These are phyloP conservation scores for Smutsia gigantea DNA, from an alignment of 2,797 vertebrate species.

Conservation along the genomic window DNA sequence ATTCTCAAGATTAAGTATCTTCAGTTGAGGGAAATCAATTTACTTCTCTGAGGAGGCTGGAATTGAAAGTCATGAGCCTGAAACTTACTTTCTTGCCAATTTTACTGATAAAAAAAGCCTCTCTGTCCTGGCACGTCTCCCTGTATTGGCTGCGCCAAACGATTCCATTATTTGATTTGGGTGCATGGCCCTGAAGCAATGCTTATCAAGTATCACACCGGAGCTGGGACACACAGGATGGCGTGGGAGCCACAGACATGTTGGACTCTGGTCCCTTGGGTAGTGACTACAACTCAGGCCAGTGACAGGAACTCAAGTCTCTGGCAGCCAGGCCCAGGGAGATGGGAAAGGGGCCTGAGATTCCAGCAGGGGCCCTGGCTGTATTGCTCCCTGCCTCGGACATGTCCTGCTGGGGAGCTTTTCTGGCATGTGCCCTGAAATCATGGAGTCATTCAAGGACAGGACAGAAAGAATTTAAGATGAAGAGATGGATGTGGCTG, in stretches of 20 bases:
- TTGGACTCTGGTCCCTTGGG: not conserved
- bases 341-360: not conserved
- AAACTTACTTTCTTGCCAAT: slow-evolving; percentile 86
- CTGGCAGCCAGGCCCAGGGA: not conserved
- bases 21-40: slow-evolving; percentile 86
- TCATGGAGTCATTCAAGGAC: not conserved
- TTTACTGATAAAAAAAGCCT: slow-evolving; percentile 85
- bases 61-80: slow-evolving; percentile 86
- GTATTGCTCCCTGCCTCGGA: not conserved
- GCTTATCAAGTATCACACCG: slow-evolving; percentile 78
- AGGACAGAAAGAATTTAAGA: not conserved
- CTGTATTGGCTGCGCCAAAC: slow-evolving; percentile 79
- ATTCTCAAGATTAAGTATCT: slow-evolving; percentile 85
- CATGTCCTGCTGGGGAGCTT: not conserved
- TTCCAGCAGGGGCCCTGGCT: not conserved
- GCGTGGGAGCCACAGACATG: not conserved
- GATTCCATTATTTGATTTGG: slow-evolving; percentile 87
- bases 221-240: slow-evolving; percentile 76
- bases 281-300: not conserved
- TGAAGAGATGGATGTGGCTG: not conserved
- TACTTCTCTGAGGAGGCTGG: slow-evolving; percentile 84
- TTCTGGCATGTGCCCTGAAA: not conserved
- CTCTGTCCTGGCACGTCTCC: slow-evolving; percentile 82
- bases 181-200: slow-evolving; percentile 82
- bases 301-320: not conserved